These are phyloP conservation scores for Orchestia grillus DNA, from an alignment of 1,140 invertebrate genomes.

Conservation along the genomic window DNA sequence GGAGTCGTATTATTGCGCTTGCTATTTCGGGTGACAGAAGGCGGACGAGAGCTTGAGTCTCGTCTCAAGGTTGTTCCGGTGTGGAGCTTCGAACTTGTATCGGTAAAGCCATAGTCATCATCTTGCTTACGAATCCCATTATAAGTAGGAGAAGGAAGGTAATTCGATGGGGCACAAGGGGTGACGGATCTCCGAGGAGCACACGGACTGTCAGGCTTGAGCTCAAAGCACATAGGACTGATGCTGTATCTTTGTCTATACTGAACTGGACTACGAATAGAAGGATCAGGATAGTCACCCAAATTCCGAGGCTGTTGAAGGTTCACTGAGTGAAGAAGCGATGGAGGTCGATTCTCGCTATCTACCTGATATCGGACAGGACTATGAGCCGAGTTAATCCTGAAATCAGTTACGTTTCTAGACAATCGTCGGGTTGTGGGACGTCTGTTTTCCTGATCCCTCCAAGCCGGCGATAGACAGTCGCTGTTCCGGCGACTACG, in stretches of 20 bases:
- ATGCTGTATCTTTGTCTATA: not conserved
- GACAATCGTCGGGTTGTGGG: not conserved
- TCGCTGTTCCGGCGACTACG: not conserved
- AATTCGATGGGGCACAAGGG: not conserved
- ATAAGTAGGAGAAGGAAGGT: not conserved
- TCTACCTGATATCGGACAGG: not conserved
- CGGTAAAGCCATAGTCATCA: constrained; percentile 41
- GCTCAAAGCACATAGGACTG: not conserved
- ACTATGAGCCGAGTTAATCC: not conserved
- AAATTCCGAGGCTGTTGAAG: not conserved
- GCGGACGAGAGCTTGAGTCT: not conserved
- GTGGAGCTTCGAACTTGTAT: not conserved
- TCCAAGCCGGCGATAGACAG: not conserved
- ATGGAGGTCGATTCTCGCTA: not conserved
- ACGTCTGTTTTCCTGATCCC: constrained; percentile 25
- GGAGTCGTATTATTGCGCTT: not conserved
- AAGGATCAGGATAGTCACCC: not conserved
- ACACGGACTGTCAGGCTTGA: not conserved
- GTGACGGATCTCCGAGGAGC: not conserved
- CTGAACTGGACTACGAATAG: not conserved
- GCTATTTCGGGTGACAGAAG: not conserved
- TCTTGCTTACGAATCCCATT: not conserved
- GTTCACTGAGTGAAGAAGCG: not conserved
- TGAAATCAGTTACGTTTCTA: not conserved
- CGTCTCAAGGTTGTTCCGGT: not conserved